Percentiles rank a stretch among this genome's conserved stretches.
These are phyloP conservation scores for Protobothrops flavoviridis DNA, from an alignment of 2,113 vertebrate species.

Conservation along the genomic window DNA sequence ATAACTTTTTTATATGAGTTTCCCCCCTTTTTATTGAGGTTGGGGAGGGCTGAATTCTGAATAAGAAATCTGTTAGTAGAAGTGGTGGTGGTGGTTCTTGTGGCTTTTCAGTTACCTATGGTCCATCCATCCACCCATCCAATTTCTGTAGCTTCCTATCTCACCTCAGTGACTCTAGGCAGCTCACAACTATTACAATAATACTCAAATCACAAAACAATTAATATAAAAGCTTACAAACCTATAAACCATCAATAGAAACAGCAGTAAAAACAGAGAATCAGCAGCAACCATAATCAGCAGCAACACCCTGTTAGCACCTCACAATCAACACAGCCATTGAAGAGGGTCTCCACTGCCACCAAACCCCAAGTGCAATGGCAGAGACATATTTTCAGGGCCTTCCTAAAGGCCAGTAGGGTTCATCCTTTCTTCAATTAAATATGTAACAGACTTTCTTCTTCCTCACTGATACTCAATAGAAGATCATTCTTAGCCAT, in stretches of 20 bases:
- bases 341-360: not conserved
- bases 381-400: not conserved
- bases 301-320: not conserved
- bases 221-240: not conserved
- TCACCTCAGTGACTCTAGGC: not conserved
- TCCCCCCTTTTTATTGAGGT: not conserved
- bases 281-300: not conserved
- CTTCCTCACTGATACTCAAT: slow-evolving; percentile 59
- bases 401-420: not conserved
- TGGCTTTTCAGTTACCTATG: slow-evolving; percentile 41
- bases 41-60: not conserved
- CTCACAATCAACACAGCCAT: not conserved
- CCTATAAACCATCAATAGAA: not conserved
- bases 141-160: not conserved
- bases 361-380: not conserved
- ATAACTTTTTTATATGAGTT: not conserved
- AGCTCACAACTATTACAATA: not conserved
- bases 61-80: not conserved
- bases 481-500: slow-evolving; percentile 50
- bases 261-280: not conserved
- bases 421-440: slow-evolving; percentile 56
- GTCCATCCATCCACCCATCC: not conserved
- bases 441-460: slow-evolving; percentile 56
- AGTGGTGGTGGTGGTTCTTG: slow-evolving; percentile 28
- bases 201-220: not conserved